Evolutionary conservation across 2,797 vertebrate genomes (phyloP).

Genomic region (Choloepus didactylus): DNA sequence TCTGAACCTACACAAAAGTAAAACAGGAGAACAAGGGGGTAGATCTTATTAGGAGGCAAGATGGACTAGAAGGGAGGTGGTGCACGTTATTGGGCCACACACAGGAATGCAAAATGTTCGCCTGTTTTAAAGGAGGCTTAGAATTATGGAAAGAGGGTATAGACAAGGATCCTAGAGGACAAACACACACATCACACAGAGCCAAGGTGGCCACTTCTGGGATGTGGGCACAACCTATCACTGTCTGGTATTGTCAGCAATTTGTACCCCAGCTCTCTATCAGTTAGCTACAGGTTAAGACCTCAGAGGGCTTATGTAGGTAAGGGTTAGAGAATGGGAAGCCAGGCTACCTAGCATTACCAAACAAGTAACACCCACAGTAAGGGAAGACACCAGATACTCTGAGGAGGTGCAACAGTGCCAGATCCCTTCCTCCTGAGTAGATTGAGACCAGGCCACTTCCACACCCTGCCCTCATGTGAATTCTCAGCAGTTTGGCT

Average conservation of each 20-base stretch:
- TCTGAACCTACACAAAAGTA: conserved; percentile 93
- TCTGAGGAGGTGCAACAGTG: neutral
- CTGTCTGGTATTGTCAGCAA: neutral
- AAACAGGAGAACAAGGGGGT: neutral
- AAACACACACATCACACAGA: neutral
- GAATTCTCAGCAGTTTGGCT: neutral
- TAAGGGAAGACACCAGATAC: neutral
- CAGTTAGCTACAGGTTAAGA: neutral
- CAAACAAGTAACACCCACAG: neutral
- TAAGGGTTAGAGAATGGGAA: neutral
- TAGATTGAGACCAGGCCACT: neutral
- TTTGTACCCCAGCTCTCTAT: neutral
- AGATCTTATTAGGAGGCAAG: neutral
- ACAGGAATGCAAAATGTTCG: neutral
- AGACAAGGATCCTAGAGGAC: neutral
- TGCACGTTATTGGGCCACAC: neutral
- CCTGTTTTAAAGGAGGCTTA: neutral
- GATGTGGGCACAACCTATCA: neutral
- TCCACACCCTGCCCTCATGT: neutral
- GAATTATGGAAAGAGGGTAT: neutral
- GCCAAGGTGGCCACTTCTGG: neutral
- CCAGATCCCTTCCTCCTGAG: neutral
- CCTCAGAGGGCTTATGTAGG: neutral
- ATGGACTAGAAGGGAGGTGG: neutral
- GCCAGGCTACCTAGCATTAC: neutral